Evolutionary conservation across 2,888 invertebrate genomes (phyloP), one percentile per base, ranked within the genome.

Genomic region (Cerceris rybyensis): DNA sequence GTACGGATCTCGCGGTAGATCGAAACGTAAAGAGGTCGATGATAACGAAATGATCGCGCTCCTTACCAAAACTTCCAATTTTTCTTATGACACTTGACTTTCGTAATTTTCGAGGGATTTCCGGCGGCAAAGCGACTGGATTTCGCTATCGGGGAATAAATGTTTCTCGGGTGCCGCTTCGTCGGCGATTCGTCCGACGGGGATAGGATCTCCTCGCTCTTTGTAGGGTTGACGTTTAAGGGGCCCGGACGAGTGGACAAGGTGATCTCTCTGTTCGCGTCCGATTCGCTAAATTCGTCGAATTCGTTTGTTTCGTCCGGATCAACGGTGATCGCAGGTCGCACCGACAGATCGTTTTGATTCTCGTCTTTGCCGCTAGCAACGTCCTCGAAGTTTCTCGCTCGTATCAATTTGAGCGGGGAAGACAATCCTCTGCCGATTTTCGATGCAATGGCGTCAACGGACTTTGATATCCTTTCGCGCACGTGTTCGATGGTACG

Each of bases 11-110:
- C 28, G 28, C 28, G 28, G 4, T 28, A 4, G 28, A 28, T 28
- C 28, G 28, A 28, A 28, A 28, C 28, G 28, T 28, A 11, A n/a
- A 8, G 0, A 2, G n/a, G 17, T n/a, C 6, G 16, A 60, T 9
- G n/a, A 41, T 28, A 63, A 63, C n/a, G 17, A 50, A 50, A 13
- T 5, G n/a, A 1, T n/a, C n/a, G 6, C 50, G 16, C 52, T 7
- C 17, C 4, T 55, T 68, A 85, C 88, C 88, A 89, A 72, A 90
- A 88, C 72, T 86, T 88, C 88, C 88, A 89, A 16, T 64, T 74
- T 63, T 78, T 70, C 69, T 81, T 59, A 63, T 74, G 50, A 57
- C 67, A 43, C 70, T 74, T 52, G 52, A 28, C 58, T 59, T 74
- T 75, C 7, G 61, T 11, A 16, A 63, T 7, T 1, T 11, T 54